These are phyloP conservation scores for Amiota mariae DNA, from an alignment of 2,888 invertebrate genomes.

Conservation along the genomic window DNA sequence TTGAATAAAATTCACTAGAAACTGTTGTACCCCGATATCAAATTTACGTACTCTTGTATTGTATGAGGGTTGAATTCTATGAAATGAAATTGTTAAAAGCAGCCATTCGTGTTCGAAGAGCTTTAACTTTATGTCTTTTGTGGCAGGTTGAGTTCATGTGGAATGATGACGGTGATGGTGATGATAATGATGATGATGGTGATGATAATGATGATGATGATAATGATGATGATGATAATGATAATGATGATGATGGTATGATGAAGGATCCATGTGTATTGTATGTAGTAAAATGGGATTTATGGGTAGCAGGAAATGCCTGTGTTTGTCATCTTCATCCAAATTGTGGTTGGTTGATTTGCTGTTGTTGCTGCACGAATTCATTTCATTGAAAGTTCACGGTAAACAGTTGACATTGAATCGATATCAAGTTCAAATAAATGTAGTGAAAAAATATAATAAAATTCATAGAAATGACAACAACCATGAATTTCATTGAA, in stretches of 20 bases:
- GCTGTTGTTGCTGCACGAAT: neutral
- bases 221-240: neutral
- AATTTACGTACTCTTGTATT: neutral
- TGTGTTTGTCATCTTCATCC: neutral
- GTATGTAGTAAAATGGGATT: neutral
- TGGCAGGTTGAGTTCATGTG: too few relatives aligned
- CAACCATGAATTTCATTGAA: neutral
- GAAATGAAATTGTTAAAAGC: conserved; percentile 21
- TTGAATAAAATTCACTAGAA: neutral
- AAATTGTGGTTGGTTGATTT: too few relatives aligned
- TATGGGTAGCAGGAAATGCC: too few relatives aligned
- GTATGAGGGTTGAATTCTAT: neutral
- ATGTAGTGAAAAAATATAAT: too few relatives aligned
- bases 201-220: neutral
- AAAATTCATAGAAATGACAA: neutral
- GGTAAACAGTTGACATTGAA: conserved; percentile 61
- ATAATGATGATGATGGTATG: neutral
- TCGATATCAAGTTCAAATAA: conserved; percentile 58
- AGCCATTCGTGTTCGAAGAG: neutral
- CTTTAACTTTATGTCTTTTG: neutral
- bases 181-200: neutral
- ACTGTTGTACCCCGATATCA: neutral
- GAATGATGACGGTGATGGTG: neutral
- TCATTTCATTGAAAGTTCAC: conserved; percentile 44
- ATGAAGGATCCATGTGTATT: too few relatives aligned